phyloP scores from a whole-genome alignment of 2,888 invertebrate genomes.

The Macaria liturata region DNA sequence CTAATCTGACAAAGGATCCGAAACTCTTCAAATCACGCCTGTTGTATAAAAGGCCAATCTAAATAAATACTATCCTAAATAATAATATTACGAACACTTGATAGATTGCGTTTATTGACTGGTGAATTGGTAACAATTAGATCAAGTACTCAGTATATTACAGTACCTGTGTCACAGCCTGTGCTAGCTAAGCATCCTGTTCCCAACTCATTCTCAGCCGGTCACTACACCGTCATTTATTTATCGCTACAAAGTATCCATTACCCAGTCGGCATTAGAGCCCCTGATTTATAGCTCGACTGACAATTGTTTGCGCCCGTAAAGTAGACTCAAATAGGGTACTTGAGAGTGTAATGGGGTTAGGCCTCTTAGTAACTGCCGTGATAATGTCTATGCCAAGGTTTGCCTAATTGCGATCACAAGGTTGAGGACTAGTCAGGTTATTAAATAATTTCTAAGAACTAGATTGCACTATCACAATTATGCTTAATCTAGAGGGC shows the following conservation, averaged over 20 bases:
- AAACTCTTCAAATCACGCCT: no score
- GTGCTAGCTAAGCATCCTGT: conserved; percentile 19
- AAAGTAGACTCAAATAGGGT: conserved; percentile 8
- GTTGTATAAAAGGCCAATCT: no score
- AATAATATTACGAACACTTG: no score
- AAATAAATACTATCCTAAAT: no score
- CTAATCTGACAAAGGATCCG: no score
- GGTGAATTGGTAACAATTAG: no score
- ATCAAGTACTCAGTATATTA: no score
- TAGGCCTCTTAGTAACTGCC: conserved; percentile 15
- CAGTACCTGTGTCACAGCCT: no score
- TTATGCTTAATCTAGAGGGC: no score
- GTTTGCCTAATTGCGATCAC: conserved; percentile 11
- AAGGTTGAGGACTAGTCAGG: conserved; percentile 10
- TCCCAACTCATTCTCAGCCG: conserved; percentile 38
- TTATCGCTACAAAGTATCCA: conserved; percentile 26
- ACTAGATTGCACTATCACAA: no score
- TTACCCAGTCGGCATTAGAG: conserved; percentile 15
- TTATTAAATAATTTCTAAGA: neutral
- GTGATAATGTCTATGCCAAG: conserved; percentile 12
- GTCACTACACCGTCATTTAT: conserved; percentile 30
- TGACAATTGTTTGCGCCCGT: conserved; percentile 31
- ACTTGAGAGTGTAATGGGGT: conserved; percentile 19
- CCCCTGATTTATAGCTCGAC: conserved; percentile 39
- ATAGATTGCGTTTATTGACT: no score